phyloP scores from a whole-genome alignment of 2,888 invertebrate genomes.

The Stegophylla sp. region DNA sequence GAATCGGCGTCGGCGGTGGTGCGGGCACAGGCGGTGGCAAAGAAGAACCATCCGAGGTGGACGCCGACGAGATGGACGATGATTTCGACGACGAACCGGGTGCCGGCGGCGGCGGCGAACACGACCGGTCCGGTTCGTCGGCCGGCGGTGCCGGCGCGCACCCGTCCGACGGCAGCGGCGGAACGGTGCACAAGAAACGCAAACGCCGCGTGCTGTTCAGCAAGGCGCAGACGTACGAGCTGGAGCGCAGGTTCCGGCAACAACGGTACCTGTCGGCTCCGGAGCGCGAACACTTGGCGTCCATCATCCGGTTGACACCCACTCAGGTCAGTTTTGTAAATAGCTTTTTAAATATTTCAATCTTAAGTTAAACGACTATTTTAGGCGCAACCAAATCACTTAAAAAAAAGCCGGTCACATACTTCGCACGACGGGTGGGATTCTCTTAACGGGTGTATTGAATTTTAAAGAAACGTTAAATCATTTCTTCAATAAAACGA shows the following conservation, averaged over 20 bases:
- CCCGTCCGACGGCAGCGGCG: slow-evolving; percentile 66
- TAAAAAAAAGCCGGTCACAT: no score
- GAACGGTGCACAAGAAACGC: slow-evolving; percentile 78
- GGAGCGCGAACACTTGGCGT: slow-evolving; percentile 95
- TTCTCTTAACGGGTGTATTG: no score
- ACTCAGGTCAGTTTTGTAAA: slow-evolving; percentile 88
- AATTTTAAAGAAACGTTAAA: no score
- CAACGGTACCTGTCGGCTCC: slow-evolving; percentile 97
- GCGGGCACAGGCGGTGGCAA: slow-evolving; percentile 64
- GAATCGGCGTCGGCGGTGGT: slow-evolving; percentile 61
- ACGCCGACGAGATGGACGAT: slow-evolving; percentile 69
- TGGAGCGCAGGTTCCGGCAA: slow-evolving; percentile 92
- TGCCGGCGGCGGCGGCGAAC: slow-evolving; percentile 65
- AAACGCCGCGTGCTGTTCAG: slow-evolving; percentile 94
- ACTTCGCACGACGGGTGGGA: no score
- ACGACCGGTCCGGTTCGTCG: slow-evolving; percentile 60
- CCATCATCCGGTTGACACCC: slow-evolving; percentile 91
- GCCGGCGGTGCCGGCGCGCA: slow-evolving; percentile 60
- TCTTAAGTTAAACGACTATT: no score
- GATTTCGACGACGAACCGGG: slow-evolving; percentile 70
- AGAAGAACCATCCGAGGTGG: slow-evolving; percentile 63
- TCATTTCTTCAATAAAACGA: no score
- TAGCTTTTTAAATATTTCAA: no score
- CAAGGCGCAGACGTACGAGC: slow-evolving; percentile 94
- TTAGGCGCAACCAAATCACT: no score